phyloP scores from a whole-genome alignment of 2,888 invertebrate genomes.

The Proisotoma minuta region DNA sequence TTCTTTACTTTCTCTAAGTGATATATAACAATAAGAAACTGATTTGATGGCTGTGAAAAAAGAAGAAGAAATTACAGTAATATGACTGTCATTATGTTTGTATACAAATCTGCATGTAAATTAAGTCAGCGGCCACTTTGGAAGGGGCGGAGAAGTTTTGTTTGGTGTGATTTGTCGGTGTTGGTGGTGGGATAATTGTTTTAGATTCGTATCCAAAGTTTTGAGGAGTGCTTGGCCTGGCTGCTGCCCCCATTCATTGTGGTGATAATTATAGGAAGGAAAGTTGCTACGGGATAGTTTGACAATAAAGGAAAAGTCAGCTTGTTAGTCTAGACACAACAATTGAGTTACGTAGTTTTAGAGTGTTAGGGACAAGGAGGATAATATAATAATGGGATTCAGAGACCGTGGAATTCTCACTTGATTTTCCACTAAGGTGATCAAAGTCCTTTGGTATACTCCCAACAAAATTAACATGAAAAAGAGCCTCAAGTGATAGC shows the following conservation, averaged over 20 bases:
- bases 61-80: no score
- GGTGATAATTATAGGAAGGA: background rate
- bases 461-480: background rate
- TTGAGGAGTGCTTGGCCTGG: background rate
- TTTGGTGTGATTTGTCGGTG: no score
- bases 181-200: background rate
- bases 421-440: background rate
- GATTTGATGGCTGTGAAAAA: no score
- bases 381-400: background rate
- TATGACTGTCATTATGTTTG: no score
- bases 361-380: background rate
- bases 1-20: no score
- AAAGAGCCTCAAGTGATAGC: background rate
- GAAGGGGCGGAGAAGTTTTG: no score
- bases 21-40: no score
- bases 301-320: background rate
- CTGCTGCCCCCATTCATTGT: background rate
- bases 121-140: no score
- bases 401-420: background rate
- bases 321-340: background rate
- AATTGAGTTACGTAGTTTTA: conserved; percentile 2
- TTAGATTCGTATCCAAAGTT: background rate
- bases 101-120: no score
- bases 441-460: background rate
- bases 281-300: background rate